Base-by-base conservation (phyloP, 1,140 invertebrate species). In the Halictus rubicundus region DNA sequence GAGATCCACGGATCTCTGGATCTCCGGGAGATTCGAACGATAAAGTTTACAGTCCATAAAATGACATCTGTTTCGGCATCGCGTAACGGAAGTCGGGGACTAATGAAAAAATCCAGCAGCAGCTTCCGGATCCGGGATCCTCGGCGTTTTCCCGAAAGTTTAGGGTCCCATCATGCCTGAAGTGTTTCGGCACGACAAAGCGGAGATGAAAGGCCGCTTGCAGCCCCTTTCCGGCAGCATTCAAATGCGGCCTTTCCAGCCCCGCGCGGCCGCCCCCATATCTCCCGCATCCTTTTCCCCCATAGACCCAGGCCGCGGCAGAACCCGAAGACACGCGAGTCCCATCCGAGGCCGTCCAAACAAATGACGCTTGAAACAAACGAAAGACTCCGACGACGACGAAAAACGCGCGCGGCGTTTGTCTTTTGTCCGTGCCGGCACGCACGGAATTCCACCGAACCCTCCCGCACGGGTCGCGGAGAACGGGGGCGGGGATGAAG, bases 311-410 rank as follows among this genome's bases (percentile, higher is more conserved):
- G 4, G 10, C 6, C 49, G 60, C 49, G n/a, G 42, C 23, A 16
- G 57, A 16, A 49, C 23, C 57, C 32, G 32, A 32, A 32, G 32
- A 32, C 32, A 32, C 32, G 32, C 3, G 16, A 52, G 54, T 42
- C 71, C 75, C 79, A 64, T 83, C 78, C 80, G 42, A 81, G 70
- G 64, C 69, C 83, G 79, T n/a, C 80, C 89, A 92, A 93, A 93
- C 90, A 92, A 93, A 93, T 93, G 92, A 92, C 88, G 91, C 91
- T 92, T 92, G 92, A 92, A 93, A 92, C 92, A 92, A 93, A 92
- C 90, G 90, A 89, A 92, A 92, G 90, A 91, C 84, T 88, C 61
- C 86, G 81, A 92, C 85, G 88, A 65, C 86, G 81, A 75, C 79
- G 78, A n/a, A 19, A 21, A 32, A 32, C 32, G 32, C 54, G 54